phyloP scores from a whole-genome alignment of 2,113 vertebrate genomes.

The Dolichotis patagonum region DNA sequence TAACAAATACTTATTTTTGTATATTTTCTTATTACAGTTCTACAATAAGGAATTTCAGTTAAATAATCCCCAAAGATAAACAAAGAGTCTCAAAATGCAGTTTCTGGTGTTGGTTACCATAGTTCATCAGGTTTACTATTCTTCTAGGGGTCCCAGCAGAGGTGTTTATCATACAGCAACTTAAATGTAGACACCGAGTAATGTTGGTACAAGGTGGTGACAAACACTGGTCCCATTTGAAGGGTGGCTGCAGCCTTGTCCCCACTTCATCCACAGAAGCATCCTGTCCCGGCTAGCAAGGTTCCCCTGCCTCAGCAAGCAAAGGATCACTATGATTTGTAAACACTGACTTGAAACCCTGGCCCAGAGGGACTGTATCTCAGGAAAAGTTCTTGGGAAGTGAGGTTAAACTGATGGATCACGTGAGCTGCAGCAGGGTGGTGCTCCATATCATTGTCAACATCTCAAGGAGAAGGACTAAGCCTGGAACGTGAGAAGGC shows the following conservation, averaged over 20 bases:
- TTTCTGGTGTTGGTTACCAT: neutral
- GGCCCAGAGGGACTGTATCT: conserved; percentile 50
- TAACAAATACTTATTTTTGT: conserved; percentile 12
- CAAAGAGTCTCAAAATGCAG: neutral
- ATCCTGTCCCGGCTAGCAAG: conserved; percentile 80
- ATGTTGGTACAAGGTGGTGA: conserved; percentile 57
- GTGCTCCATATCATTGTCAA: conserved; percentile 52
- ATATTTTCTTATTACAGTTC: conserved; percentile 26
- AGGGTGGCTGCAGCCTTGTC: conserved; percentile 71
- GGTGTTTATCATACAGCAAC: conserved; percentile 31
- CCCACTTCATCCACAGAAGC: conserved; percentile 78
- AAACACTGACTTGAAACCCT: conserved; percentile 76
- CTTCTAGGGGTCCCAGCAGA: neutral
- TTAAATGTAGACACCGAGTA: conserved; percentile 58
- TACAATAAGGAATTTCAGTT: conserved; percentile 35
- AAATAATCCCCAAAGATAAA: neutral
- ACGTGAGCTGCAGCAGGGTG: conserved; percentile 7
- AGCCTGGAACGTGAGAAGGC: neutral
- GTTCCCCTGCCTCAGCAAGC: conserved; percentile 69
- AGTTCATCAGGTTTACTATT: neutral
- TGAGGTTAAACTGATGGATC: conserved; percentile 81
- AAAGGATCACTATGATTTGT: conserved; percentile 75
- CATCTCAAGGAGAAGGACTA: neutral
- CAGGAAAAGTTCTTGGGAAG: conserved; percentile 74
- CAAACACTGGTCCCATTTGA: conserved; percentile 70